phyloP scores from a whole-genome alignment of 2,113 vertebrate genomes.

The Oreochromis spilurus region DNA sequence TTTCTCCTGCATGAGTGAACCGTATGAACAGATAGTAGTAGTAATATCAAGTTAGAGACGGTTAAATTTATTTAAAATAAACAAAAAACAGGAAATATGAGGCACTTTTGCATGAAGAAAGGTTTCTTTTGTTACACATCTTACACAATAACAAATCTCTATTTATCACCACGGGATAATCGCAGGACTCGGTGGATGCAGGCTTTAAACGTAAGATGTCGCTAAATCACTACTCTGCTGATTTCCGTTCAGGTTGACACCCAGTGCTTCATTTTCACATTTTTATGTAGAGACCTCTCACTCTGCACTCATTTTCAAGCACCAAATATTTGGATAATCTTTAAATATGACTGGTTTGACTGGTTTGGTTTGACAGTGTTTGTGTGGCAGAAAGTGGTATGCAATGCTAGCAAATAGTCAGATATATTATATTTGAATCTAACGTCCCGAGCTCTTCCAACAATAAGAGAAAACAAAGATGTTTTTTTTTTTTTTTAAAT shows the following conservation, averaged over 20 bases:
- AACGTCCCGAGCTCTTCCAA: neutral
- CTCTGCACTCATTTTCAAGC: neutral
- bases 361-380: neutral
- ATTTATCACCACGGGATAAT: neutral
- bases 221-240: neutral
- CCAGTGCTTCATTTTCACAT: neutral
- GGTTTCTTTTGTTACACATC: neutral
- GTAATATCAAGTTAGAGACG: neutral
- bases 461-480: neutral
- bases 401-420: neutral
- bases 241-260: neutral
- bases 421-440: neutral
- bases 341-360: neutral
- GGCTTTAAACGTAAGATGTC: slow-evolving; percentile 19
- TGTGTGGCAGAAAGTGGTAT: neutral
- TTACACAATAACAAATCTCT: neutral
- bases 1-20: neutral
- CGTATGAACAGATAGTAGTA: neutral
- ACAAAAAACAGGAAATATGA: neutral
- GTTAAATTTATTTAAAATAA: neutral
- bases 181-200: neutral
- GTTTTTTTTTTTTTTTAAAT: neutral
- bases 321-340: neutral
- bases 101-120: neutral
- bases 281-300: neutral